Evolutionary conservation across 1,140 invertebrate genomes (phyloP), one percentile per base, ranked within the genome.

Genomic region (Aethina tumida): DNA sequence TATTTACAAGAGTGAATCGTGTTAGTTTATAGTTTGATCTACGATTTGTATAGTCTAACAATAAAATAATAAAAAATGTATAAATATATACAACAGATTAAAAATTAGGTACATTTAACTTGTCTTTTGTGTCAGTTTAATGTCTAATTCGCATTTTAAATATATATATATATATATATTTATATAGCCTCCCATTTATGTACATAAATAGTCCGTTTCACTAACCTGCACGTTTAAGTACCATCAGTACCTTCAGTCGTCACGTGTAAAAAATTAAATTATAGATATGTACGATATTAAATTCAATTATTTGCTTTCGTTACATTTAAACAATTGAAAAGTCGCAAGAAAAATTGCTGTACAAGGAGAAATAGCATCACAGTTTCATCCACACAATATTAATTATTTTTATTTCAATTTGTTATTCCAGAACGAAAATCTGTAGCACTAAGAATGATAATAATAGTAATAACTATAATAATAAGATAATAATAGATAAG

Each of bases 61-160:
- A 39, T 39, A 43, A 35, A 39, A 41, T 37, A 45, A 35, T 39
- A 36, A 13, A 39, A 22, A 39, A 29, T 35, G 21, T 30, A 15
- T 35, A 36, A 30, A 31, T 25, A 32, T 30, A 14, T 41, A 41
- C 28, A 27, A 34, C 44, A 49, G 42, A 41, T 49, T 44, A 35
- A 41, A 49, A 49, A 49, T 42, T 42, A 49, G 47, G 43, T 49
- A 49, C 47, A 46, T 46, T 36, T 29, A n/a, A 49, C 40, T 37
- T 49, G 47, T 49, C 47, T 49, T 49, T 42, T 49, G 27, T 49
- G 15, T 31, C 10, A 31, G 3, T 31, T 9, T 16, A n/a, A 31
- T 12, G 29, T n/a, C 9, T 9, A 14, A 31, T 12, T 3, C 8
- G 9, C 15, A 31, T 16, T 14, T 3, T 15, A 31, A 31, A n/a